A percentile compares a stretch with the other conserved stretches of the same genome.
Evolutionary conservation across 1,140 invertebrate species (phyloP).

Genomic region (Calycopis cecrops): DNA sequence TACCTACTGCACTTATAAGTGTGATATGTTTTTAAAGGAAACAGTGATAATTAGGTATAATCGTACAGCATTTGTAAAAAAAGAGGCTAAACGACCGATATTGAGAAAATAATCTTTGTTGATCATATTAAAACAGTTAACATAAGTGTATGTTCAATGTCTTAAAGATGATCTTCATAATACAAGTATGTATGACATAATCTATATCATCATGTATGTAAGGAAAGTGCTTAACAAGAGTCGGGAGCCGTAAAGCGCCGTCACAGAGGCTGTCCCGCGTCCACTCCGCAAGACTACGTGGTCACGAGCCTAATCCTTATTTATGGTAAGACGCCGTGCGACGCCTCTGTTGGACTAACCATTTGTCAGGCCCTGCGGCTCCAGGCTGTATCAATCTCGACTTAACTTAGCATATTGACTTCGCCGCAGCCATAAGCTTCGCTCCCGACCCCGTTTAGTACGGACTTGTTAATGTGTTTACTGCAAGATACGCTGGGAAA

Average conservation of each 20-base stretch:
- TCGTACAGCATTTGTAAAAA: no score
- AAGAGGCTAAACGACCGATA: no score
- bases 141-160: no score
- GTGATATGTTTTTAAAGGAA: no score
- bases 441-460: not conserved
- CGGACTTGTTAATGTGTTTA: not conserved
- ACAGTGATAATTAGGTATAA: no score
- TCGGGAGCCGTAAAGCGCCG: constrained; percentile 28
- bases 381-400: constrained; percentile 59
- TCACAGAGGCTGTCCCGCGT: constrained; percentile 46
- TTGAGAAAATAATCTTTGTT: no score
- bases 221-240: constrained; percentile 25
- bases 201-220: constrained; percentile 4
- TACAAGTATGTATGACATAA: not conserved
- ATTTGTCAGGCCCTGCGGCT: constrained; percentile 59
- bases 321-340: constrained; percentile 66
- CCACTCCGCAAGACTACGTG: constrained; percentile 61
- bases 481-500: not conserved
- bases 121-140: no score
- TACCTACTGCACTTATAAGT: no score
- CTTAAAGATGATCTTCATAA: no score
- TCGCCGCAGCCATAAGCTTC: constrained; percentile 7
- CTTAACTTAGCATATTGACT: constrained; percentile 35
- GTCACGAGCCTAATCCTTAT: constrained; percentile 64
- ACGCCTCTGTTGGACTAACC: constrained; percentile 58